Conservation (phyloP, 2,113 vertebrate genomes). For the Raja brachyura region DNA sequence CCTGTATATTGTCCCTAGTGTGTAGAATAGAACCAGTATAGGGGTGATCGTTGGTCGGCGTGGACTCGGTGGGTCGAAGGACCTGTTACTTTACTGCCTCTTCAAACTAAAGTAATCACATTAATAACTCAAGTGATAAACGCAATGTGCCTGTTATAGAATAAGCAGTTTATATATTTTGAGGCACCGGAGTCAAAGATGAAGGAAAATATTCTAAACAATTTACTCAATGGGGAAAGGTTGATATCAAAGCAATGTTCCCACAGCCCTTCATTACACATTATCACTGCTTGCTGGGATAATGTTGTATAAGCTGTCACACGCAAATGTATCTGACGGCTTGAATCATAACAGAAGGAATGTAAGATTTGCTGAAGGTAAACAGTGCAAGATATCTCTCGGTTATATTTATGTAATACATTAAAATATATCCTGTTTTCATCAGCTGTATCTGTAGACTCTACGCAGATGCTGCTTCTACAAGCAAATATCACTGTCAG, state of each 20-base stretch:
- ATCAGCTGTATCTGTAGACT: background rate
- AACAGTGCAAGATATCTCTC: background rate
- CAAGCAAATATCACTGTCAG: too few relatives aligned
- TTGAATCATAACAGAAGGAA: background rate
- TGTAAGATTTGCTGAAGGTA: background rate
- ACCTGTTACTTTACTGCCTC: background rate
- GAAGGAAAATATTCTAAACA: conserved; percentile 24
- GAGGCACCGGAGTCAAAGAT: background rate
- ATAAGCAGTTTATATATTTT: conserved; percentile 33
- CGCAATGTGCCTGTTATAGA: background rate
- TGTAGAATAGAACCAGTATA: too few relatives aligned
- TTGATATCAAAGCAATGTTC: background rate
- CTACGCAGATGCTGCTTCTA: too few relatives aligned
- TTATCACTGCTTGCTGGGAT: background rate
- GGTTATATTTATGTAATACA: background rate
- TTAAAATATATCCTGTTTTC: background rate
- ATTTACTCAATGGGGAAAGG: background rate
- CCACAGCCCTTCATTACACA: background rate
- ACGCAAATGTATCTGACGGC: background rate
- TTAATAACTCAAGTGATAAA: background rate
- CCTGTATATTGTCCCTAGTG: too few relatives aligned
- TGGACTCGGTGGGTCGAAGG: too few relatives aligned
- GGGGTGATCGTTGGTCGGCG: too few relatives aligned
- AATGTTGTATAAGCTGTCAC: background rate
- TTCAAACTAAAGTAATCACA: background rate